A percentile compares a stretch with the other conserved stretches of the same genome.
Conservation (phyloP, 2,888 invertebrate species). For the Galeruca laticollis region DNA sequence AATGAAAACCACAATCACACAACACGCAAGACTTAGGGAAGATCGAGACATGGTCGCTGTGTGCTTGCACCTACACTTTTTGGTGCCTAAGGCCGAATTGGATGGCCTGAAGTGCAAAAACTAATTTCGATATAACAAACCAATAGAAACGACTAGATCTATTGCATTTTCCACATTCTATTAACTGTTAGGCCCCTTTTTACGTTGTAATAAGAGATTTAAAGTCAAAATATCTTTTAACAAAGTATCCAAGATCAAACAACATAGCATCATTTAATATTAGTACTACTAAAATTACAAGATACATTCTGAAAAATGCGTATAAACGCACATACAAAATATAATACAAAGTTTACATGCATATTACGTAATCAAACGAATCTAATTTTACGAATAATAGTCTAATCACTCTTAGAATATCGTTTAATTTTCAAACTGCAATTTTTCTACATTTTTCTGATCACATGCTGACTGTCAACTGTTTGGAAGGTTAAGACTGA, state of each 20-base stretch:
- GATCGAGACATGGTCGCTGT: conserved; percentile 64
- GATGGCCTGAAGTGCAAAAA: conserved; percentile 57
- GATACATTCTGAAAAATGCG: not conserved
- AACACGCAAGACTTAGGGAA: conserved; percentile 65
- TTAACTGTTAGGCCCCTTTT: conserved; percentile 61
- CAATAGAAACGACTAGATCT: conserved; percentile 59
- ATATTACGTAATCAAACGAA: too few species aligned
- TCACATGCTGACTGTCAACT: too few species aligned
- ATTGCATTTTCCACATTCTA: conserved; percentile 55
- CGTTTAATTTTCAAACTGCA: too few species aligned
- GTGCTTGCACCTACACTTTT: conserved; percentile 57
- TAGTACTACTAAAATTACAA: too few species aligned
- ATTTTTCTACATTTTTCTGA: too few species aligned
- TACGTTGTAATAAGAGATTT: conserved; percentile 44
- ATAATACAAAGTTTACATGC: too few species aligned
- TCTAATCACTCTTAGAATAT: too few species aligned
- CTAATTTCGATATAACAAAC: conserved; percentile 46
- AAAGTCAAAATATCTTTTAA: conserved; percentile 15
- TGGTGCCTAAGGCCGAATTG: conserved; percentile 57
- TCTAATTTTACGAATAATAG: too few species aligned
- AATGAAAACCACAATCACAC: conserved; percentile 64
- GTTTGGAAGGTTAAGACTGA: too few species aligned
- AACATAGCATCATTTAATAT: not conserved
- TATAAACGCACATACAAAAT: not conserved
- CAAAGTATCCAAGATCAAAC: conserved; percentile 1